A percentile compares a stretch with the other conserved stretches of the same genome.
These are phyloP conservation scores for Acropora tenuis DNA, from an alignment of 64 coral and sea anemone genomes.

Conservation along the genomic window DNA sequence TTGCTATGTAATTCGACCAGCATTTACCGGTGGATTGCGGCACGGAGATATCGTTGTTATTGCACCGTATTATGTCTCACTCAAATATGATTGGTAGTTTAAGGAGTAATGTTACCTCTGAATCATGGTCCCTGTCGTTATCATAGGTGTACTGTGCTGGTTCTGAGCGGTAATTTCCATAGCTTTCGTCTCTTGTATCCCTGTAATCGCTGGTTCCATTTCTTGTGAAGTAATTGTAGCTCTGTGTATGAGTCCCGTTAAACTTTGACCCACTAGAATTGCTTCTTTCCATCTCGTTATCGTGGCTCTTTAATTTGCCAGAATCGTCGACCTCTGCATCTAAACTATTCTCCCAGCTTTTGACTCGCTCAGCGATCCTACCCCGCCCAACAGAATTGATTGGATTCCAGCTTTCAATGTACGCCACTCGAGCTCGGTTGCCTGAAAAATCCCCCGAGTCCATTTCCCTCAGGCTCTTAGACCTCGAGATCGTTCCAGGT, in stretches of 20 bases:
- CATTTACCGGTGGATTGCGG: not conserved
- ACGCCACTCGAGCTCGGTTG: constrained; percentile 9
- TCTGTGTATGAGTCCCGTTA: not conserved
- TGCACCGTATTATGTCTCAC: not conserved
- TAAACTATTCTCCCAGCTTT: constrained; percentile 52
- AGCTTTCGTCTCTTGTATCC: constrained; percentile 5
- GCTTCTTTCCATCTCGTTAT: not conserved
- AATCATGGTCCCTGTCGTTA: not conserved
- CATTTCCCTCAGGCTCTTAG: constrained; percentile 38
- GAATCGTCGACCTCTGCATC: not conserved
- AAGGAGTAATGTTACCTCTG: constrained; percentile 4
- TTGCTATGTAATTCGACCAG: not conserved
- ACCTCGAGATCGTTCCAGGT: constrained; percentile 26
- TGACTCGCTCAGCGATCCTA: constrained; percentile 6
- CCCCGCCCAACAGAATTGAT: constrained; percentile 15
- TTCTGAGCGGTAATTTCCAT: not conserved
- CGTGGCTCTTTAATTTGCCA: not conserved
- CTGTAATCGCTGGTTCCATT: not conserved
- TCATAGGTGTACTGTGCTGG: not conserved
- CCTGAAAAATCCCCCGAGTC: constrained; percentile 1
- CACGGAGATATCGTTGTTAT: not conserved
- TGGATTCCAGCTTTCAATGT: constrained; percentile 45
- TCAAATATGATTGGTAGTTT: too few relatives aligned
- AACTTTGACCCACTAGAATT: not conserved
- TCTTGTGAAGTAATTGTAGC: not conserved